Evolutionary conservation across 2,888 invertebrate species (phyloP), one percentile per base, ranked within the genome.

Genomic region (Lottia gigantea): DNA sequence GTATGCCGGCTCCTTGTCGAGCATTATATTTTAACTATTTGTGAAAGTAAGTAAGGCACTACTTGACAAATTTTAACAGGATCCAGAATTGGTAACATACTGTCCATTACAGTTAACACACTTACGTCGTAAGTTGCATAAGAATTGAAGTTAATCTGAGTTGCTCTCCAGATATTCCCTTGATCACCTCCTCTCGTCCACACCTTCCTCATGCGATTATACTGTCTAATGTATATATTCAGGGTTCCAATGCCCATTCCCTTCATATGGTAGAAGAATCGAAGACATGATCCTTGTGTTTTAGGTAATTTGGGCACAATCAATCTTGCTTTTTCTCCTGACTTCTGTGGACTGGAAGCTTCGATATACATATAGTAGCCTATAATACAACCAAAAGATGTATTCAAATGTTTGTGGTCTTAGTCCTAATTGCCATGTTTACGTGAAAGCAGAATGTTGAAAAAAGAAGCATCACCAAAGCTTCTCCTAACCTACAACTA

Each of bases 231-330:
- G 63, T 79, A 82, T 31, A 86, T 77, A 67, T 78, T 82, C 45
- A 86, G 73, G 2, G 80, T 78, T 19, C 83, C 84, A 15, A 82
- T 79, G 14, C 81, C 76, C 4, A 67, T 23, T 15, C 87, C 87
- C 65, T 76, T 78, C 85, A 86, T 86, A 78, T 85, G 81, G 71
- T 85, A 86, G 78, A 74, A 86, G 78, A 85, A 86, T 8, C 76
- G 76, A 67, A 86, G 71, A 68, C 87, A 87, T 23, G 76, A 72
- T 2, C 80, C 82, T 25, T 70, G 69, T 11, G 83, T 80, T 46
- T 80, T 74, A 16, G 74, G 78, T 66, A 80, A 80, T 6, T 71
- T 71, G 8, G 78, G 78, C 23, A 80, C 80, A 47, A 84, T 70
- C n/a, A 86, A 73, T 6, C 82, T 72, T 7, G 84, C 83, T 46